Conservation (phyloP, 2,113 vertebrate species). For the Synchiropus splendidus region DNA sequence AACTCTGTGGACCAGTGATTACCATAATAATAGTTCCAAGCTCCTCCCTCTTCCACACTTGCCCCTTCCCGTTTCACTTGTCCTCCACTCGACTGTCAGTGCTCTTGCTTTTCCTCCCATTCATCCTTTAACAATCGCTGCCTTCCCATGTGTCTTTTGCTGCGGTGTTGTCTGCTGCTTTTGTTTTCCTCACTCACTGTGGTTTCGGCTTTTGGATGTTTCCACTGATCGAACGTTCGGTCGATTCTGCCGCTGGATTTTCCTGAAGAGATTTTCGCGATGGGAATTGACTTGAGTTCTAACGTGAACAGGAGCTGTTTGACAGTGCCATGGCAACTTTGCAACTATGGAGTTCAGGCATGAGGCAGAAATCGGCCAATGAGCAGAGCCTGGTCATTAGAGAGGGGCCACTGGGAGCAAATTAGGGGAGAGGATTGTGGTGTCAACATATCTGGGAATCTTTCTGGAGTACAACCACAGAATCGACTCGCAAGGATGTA, state of each 20-base stretch:
- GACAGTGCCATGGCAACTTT: constrained; percentile 41
- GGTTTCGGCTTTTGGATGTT: constrained; percentile 12
- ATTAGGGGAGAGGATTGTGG: constrained; percentile 2
- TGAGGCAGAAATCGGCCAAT: constrained; percentile 23
- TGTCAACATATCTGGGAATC: constrained; percentile 4
- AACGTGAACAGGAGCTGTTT: constrained; percentile 13
- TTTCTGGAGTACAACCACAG: not conserved
- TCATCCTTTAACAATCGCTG: constrained; percentile 46
- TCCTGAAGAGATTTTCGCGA: constrained; percentile 12
- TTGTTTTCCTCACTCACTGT: constrained; percentile 30
- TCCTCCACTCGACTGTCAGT: constrained; percentile 43
- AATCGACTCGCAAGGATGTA: too few species aligned
- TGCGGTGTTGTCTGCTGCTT: constrained; percentile 13
- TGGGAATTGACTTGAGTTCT: constrained; percentile 13
- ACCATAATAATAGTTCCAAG: constrained; percentile 51
- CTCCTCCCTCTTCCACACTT: constrained; percentile 42
- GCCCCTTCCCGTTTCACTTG: constrained; percentile 7
- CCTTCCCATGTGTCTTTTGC: constrained; percentile 16
- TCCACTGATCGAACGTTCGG: too few species aligned
- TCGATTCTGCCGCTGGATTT: constrained; percentile 7
- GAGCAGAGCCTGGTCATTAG: constrained; percentile 21
- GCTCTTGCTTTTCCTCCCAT: constrained; percentile 42
- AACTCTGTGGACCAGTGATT: constrained; percentile 17
- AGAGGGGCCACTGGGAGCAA: constrained; percentile 24
- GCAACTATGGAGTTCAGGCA: constrained; percentile 43